phyloP scores from a whole-genome alignment of 2,888 invertebrate genomes.

The Conops quadrifasciatus region DNA sequence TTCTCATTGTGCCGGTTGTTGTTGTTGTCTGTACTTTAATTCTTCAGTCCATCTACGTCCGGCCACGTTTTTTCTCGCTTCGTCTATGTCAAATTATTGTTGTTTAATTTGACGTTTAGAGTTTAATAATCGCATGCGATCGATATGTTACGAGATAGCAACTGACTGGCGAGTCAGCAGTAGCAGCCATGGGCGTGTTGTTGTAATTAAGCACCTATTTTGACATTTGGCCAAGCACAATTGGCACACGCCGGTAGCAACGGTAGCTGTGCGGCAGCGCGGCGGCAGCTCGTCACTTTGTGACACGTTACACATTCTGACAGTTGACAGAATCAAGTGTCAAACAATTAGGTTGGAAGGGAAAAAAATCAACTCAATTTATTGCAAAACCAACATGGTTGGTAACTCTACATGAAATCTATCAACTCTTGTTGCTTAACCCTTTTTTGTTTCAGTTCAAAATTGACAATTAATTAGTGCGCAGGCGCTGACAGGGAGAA shows the following conservation, averaged over 20 bases:
- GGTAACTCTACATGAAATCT: no score
- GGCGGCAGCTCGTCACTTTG: neutral
- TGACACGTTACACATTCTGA: neutral
- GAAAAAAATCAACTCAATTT: neutral
- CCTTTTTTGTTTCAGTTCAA: neutral
- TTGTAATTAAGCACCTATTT: neutral
- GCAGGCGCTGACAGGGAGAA: neutral
- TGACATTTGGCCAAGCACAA: conserved; percentile 13
- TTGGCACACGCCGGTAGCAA: no score
- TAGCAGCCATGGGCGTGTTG: neutral
- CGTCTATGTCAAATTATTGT: conserved; percentile 12
- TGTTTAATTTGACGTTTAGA: conserved; percentile 24
- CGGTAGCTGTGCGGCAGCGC: conserved; percentile 11
- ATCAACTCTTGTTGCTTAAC: no score
- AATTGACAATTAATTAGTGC: neutral
- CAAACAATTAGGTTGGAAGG: conserved; percentile 17
- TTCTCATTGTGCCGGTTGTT: neutral
- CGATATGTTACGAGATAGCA: conserved; percentile 11
- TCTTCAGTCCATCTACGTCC: no score
- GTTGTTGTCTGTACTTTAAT: neutral
- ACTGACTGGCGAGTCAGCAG: neutral
- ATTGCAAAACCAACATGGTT: no score
- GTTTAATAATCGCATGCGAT: conserved; percentile 18
- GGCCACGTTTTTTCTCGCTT: no score
- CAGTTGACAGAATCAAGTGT: conserved; percentile 19